Base-by-base conservation (phyloP, 1,140 invertebrate genomes). In the Drosophila nigrodunni region DNA sequence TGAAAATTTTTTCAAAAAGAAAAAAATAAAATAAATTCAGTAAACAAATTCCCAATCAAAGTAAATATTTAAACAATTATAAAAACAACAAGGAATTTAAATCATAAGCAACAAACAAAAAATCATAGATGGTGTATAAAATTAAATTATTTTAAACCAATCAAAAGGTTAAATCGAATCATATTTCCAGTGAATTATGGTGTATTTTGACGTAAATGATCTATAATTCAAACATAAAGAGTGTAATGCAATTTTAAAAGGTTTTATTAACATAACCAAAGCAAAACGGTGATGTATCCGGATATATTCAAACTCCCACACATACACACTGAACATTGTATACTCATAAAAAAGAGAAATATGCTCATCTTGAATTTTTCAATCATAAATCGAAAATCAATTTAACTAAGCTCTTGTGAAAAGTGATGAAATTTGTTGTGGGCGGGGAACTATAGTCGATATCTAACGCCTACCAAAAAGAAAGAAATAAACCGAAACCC, bases 381-480 rank as follows among this genome's bases (percentile, higher is more conserved):
- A 68, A 61, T 57, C 39, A 44, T 64, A 55, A 58, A 62, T 74
- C 58, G 49, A 61, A 50, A 30, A 44, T 15, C 15, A 34, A 37
- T 50, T 41, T 43, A 65, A 11, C 62, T 18, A 9, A 43, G 46
- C 37, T 47, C 18, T 39, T 37, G n/a, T 50, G 72, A 50, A 69
- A 70, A 74, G 72, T 70, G 66, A 61, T 43, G 66, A 70, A 69
- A 71, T 59, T 65, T n/a, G 21, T 30, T 80, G 80, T 82, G 69
- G 73, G 82, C 55, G 61, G 68, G 39, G 18, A 15, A 35, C 34
- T 50, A 49, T 25, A 2, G 25, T 3, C 25, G 25, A 30, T 30
- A 30, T 15, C 11, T 21, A 64, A 78, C 83, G 83, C 83, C 83
- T 83, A 87, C 83, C 50, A 80, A 75, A 59, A 69, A 68, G 4